Evolutionary conservation across 2,113 vertebrate species (phyloP).

Genomic region (Lasiurus cinereus): DNA sequence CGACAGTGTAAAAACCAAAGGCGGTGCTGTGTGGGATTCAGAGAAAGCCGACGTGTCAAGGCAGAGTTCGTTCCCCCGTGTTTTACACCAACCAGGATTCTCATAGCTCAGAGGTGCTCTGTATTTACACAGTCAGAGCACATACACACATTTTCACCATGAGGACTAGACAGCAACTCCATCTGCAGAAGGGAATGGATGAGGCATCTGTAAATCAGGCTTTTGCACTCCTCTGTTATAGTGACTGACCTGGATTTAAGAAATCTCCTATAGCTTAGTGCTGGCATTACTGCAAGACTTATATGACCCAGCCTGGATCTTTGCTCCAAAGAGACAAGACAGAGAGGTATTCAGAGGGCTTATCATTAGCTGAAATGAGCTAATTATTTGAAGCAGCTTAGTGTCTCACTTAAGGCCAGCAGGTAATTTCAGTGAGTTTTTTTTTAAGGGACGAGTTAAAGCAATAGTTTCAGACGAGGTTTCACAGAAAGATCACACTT

Average conservation of each 20-base stretch:
- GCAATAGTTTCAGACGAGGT: background rate
- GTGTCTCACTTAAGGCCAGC: background rate
- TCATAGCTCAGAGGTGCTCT: background rate
- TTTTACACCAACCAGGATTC: background rate
- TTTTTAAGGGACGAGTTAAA: background rate
- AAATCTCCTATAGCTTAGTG: background rate
- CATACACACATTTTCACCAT: rapidly evolving
- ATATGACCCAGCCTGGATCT: background rate
- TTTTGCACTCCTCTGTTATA: background rate
- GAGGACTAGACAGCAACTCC: background rate
- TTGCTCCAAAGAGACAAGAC: constrained; percentile 1
- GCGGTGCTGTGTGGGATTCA: rapidly evolving
- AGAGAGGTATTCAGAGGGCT: background rate
- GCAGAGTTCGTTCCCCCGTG: background rate
- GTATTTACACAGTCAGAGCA: background rate
- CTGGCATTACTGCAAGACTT: background rate
- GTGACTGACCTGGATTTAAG: background rate
- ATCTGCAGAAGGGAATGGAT: background rate
- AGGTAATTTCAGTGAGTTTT: background rate
- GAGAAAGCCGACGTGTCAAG: background rate
- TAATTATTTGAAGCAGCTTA: background rate
- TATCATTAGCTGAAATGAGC: background rate
- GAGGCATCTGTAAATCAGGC: rapidly evolving
- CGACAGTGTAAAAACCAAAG: background rate
- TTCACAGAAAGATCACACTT: background rate